phyloP scores from a whole-genome alignment of 2,113 vertebrate species.

The Aspidoscelis tigris region DNA sequence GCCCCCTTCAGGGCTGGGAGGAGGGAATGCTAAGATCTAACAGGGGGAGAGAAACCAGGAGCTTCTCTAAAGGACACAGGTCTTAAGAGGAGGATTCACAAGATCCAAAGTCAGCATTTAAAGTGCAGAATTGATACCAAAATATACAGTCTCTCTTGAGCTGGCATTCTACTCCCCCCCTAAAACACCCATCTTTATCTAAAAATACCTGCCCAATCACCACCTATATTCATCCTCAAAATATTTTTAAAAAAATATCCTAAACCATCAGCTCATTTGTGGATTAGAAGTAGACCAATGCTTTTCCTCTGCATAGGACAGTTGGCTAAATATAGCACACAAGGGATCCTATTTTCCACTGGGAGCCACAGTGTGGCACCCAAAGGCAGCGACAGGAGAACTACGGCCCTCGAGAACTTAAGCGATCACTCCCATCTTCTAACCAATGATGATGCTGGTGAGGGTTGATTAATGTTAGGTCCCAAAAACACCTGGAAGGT shows the following conservation, averaged over 20 bases:
- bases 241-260: no score
- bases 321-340: background rate
- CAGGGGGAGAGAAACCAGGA: background rate
- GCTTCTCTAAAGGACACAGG: background rate
- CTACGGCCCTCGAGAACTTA: background rate
- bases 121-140: background rate
- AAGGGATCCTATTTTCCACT: background rate
- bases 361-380: no score
- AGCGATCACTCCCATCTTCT: background rate
- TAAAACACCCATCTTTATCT: background rate
- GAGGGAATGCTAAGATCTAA: constrained; percentile 26
- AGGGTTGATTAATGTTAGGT: background rate
- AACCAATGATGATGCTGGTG: no score
- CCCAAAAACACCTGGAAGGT: background rate
- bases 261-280: background rate
- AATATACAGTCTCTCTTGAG: no score
- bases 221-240: background rate
- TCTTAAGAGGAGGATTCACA: background rate
- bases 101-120: background rate
- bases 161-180: background rate
- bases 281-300: background rate
- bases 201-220: background rate
- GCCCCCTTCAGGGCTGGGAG: background rate
- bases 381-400: no score
- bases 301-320: background rate